These are phyloP conservation scores for Zaprionus capensis DNA, from an alignment of 1,140 invertebrate species.

Conservation along the genomic window DNA sequence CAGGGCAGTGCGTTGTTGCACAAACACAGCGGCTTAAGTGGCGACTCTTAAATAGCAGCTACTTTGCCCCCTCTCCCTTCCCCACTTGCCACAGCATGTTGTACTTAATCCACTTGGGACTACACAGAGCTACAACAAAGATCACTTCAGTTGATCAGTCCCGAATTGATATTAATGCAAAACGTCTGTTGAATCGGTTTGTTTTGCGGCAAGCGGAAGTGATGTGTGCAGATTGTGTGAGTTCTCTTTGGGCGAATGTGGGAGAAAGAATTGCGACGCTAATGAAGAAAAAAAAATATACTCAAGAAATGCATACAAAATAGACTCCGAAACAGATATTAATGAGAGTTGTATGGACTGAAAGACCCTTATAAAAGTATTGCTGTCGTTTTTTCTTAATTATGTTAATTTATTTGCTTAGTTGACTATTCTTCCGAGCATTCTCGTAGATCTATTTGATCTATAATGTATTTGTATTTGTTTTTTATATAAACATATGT, in stretches of 20 bases:
- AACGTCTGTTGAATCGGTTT: not conserved
- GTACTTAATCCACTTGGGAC: constrained; percentile 41
- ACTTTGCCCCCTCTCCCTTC: constrained; percentile 19
- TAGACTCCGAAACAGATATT: not conserved
- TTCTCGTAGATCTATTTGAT: not conserved
- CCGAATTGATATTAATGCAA: constrained; percentile 63
- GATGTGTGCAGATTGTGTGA: not conserved
- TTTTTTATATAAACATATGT: not conserved
- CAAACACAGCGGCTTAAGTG: constrained; percentile 62
- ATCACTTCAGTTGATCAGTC: constrained; percentile 33
- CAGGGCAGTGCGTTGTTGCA: constrained; percentile 38
- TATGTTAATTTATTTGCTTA: not conserved
- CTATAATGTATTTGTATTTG: not conserved
- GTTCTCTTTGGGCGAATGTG: not conserved
- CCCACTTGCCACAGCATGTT: constrained; percentile 4
- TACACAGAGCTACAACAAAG: not conserved
- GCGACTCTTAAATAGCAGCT: constrained; percentile 38
- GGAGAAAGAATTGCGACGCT: not conserved
- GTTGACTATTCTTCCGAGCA: not conserved
- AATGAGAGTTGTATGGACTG: not conserved
- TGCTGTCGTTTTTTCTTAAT: not conserved
- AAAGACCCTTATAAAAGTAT: not conserved
- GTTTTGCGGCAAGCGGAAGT: not conserved
- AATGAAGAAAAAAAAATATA: not conserved
- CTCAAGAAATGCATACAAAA: not conserved